A percentile compares a stretch with the other conserved stretches of the same genome.
phyloP scores from a whole-genome alignment of 2,113 vertebrate species.

The Ailuropoda melanoleuca region DNA sequence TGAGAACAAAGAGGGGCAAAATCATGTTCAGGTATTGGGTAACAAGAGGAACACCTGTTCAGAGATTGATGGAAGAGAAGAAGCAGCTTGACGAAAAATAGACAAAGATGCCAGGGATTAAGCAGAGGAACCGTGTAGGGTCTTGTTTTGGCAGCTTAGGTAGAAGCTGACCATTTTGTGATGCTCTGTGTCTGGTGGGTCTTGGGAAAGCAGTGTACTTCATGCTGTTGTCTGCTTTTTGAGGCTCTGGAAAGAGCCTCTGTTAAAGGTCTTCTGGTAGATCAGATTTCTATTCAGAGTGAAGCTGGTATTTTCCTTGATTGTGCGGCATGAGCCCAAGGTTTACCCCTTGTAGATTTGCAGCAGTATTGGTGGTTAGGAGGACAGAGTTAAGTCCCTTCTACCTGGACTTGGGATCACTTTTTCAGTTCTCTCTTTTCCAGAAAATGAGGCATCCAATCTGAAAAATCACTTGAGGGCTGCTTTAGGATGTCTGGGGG shows the following conservation, averaged over 20 bases:
- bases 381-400: not conserved
- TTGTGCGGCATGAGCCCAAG: not conserved
- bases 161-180: not conserved
- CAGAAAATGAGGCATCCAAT: not conserved
- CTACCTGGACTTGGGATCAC: not conserved
- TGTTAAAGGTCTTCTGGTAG: not conserved
- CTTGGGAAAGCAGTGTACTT: not conserved
- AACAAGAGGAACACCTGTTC: not conserved
- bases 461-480: not conserved
- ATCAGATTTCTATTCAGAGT: not conserved
- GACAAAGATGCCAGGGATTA: not conserved
- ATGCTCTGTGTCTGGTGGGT: not conserved
- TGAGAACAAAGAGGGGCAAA: not conserved
- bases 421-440: not conserved
- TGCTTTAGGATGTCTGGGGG: not conserved
- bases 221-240: not conserved
- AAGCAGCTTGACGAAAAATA: not conserved
- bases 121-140: not conserved
- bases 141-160: not conserved
- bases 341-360: not conserved
- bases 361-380: not conserved
- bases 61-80: not conserved
- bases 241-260: not conserved
- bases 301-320: not conserved
- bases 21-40: not conserved